These are phyloP conservation scores for Macrostomum lignano DNA, from an alignment of 1,140 invertebrate species.

Conservation along the genomic window DNA sequence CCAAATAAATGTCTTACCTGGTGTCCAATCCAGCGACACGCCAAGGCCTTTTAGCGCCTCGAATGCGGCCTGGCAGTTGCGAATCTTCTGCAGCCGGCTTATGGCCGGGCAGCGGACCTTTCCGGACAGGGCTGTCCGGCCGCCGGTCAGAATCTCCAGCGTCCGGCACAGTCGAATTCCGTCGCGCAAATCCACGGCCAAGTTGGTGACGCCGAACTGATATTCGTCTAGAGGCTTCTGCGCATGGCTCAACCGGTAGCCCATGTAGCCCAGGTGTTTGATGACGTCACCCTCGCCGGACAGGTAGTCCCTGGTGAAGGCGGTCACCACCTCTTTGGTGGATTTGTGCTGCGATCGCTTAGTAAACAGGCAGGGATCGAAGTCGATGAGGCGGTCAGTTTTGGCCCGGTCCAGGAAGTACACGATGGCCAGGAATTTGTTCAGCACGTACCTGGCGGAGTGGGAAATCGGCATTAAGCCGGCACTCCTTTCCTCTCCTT, in stretches of 20 bases:
- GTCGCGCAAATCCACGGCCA: constrained; percentile 23
- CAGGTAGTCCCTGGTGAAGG: constrained; percentile 50
- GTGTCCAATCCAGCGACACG: too few relatives aligned
- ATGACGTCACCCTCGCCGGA: constrained; percentile 53
- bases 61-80: constrained; percentile 45
- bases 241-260: constrained; percentile 40
- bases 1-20: too few relatives aligned
- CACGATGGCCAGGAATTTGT: constrained; percentile 44
- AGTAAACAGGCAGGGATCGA: constrained; percentile 61
- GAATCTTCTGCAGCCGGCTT: constrained; percentile 52
- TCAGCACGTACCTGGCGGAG: too few relatives aligned
- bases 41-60: constrained; percentile 43
- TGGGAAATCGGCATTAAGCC: too few relatives aligned
- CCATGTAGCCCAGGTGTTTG: too few relatives aligned
- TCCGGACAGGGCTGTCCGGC: constrained; percentile 19
- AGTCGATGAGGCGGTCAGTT: constrained; percentile 43
- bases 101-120: constrained; percentile 49
- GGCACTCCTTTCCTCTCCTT: too few relatives aligned
- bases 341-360: constrained; percentile 44
- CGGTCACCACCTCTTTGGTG: constrained; percentile 38
- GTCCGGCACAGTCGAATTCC: constrained; percentile 31
- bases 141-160: constrained; percentile 49
- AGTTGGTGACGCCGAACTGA: constrained; percentile 50
- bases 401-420: constrained; percentile 63
- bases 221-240: constrained; percentile 58